Evolutionary conservation across 2,797 vertebrate genomes (phyloP).

Genomic region (Dendrocincla fuliginosa): DNA sequence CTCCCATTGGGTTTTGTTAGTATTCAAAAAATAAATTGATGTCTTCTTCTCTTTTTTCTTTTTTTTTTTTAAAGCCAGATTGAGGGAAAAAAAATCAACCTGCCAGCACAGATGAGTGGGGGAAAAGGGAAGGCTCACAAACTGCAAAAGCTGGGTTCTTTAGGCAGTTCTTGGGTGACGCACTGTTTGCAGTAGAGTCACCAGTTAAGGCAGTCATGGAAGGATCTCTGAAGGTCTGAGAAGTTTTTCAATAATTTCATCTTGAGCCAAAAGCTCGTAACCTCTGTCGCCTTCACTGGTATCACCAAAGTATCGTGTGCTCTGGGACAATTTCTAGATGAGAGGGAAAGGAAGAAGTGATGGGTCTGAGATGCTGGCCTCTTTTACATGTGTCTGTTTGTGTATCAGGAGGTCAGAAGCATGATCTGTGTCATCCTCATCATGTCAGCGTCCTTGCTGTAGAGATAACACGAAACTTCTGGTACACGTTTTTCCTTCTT

Average conservation of each 20-base stretch:
- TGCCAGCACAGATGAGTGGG: neutral
- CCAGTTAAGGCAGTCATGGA: neutral
- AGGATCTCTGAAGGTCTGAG: neutral
- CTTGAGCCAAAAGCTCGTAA: neutral
- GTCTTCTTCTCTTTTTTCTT: neutral
- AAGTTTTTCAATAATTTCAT: neutral
- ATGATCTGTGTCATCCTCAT: neutral
- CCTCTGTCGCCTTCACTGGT: neutral
- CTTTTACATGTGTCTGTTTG: neutral
- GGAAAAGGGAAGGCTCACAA: neutral
- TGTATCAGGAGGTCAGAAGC: neutral
- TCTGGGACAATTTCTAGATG: neutral
- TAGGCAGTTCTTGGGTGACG: neutral
- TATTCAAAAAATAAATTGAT: conserved; percentile 36
- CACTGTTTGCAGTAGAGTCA: neutral
- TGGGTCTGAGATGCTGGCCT: neutral
- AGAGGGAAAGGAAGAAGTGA: neutral
- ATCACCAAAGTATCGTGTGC: neutral
- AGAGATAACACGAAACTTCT: neutral
- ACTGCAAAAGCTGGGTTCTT: neutral
- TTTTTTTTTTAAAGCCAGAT: neutral
- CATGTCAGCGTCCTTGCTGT: neutral
- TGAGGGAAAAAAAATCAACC: conserved; percentile 32
- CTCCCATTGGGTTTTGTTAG: conserved; percentile 50
- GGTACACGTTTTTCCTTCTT: neutral